Percentiles rank a stretch among this genome's conserved stretches.
phyloP scores from a whole-genome alignment of 2,888 invertebrate genomes.

The Metellina segmentata region DNA sequence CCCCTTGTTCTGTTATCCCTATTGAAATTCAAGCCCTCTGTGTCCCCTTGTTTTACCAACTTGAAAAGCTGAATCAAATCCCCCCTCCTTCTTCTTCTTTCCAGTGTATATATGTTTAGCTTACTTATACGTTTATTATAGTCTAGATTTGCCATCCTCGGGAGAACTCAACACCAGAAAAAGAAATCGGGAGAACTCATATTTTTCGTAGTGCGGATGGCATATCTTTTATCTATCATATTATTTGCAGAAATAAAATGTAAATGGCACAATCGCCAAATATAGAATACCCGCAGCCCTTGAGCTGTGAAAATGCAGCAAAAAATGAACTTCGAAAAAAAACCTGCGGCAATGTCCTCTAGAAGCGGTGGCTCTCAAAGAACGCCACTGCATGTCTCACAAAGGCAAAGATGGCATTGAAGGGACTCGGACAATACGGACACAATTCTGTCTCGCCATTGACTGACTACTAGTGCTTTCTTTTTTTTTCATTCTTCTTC shows the following conservation, averaged over 20 bases:
- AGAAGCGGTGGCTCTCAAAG: slow-evolving; percentile 22
- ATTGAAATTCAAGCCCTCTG: too few relatives aligned
- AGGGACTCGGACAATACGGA: slow-evolving; percentile 32
- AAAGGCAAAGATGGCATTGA: neutral
- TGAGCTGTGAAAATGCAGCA: neutral
- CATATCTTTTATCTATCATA: too few relatives aligned
- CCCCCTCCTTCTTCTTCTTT: too few relatives aligned
- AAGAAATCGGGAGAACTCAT: too few relatives aligned
- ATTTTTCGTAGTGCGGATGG: too few relatives aligned
- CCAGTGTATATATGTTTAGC: too few relatives aligned
- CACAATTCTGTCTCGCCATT: slow-evolving; percentile 31
- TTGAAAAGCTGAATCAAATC: too few relatives aligned
- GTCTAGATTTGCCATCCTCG: too few relatives aligned
- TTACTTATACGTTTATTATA: too few relatives aligned
- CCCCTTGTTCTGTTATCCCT: too few relatives aligned
- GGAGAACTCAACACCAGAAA: too few relatives aligned
- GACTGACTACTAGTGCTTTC: neutral
- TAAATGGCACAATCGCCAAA: slow-evolving; percentile 14
- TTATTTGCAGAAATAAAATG: neutral
- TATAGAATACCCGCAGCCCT: slow-evolving; percentile 17
- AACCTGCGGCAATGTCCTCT: neutral
- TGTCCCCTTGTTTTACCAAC: too few relatives aligned
- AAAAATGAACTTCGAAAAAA: neutral
- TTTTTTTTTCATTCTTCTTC: slow-evolving; percentile 16
- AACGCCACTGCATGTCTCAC: neutral